Evolutionary conservation across 2,888 invertebrate species (phyloP).

Genomic region (Pelosia muscerda): DNA sequence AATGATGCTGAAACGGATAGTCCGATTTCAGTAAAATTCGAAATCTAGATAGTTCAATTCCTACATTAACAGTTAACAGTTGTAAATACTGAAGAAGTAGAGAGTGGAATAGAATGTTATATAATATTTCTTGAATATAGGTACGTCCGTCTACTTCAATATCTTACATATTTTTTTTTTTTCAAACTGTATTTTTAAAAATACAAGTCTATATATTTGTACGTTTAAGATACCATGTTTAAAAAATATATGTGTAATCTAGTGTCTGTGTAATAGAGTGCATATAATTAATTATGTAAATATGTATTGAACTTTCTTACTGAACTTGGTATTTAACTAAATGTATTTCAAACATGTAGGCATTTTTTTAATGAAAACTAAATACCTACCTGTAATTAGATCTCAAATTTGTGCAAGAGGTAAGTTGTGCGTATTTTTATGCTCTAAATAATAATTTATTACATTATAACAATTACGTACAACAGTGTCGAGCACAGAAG

Average conservation of each 20-base stretch:
- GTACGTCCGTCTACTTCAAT: too few relatives aligned
- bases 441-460: slow-evolving; percentile 13
- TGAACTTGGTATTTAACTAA: not conserved
- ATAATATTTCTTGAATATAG: too few relatives aligned
- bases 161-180: too few relatives aligned
- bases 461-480: slow-evolving; percentile 9
- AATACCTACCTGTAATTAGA: not conserved
- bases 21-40: not conserved
- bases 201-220: not conserved
- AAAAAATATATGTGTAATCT: not conserved
- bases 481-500: not conserved
- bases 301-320: not conserved
- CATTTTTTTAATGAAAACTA: slow-evolving; percentile 5
- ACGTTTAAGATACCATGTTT: not conserved
- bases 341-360: not conserved
- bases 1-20: too few relatives aligned
- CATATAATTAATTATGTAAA: not conserved
- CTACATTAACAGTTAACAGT: too few relatives aligned
- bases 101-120: too few relatives aligned
- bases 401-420: slow-evolving; percentile 20
- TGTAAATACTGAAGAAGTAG: too few relatives aligned
- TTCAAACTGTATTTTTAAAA: not conserved
- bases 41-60: not conserved
- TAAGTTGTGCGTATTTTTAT: not conserved
- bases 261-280: not conserved